Evolutionary conservation across 1,140 invertebrate species (phyloP), one percentile per base, ranked within the genome.

Genomic region (Lanistes nyassanus): DNA sequence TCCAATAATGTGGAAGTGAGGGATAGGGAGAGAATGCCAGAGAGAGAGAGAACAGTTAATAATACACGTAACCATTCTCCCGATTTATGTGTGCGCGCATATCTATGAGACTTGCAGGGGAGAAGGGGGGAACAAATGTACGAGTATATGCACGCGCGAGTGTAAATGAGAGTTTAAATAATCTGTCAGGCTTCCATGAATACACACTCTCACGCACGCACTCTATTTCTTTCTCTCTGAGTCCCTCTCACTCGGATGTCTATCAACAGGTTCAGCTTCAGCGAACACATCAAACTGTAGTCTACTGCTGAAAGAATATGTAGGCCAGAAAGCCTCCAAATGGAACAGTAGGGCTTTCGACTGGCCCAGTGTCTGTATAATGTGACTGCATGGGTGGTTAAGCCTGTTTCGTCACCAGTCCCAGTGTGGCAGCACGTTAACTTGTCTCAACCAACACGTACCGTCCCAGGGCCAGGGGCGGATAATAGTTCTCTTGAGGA

Each of bases 171-270:
- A 4, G n/a, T 9, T 39, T 31, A n/a, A 34, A 2, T 34, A 23
- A 36, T 26, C 62, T 7, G 29, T 26, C 19, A 9, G 29, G 21
- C 62, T 26, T 36, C 13, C 34, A 23, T 7, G 37, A 13, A 65
- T 29, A 65, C 62, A 65, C 62, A 60, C 56, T 26, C 56, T 26
- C 56, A 60, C 56, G 31, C 56, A 60, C 56, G 31, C 56, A 60
- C 56, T 9, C 58, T 23, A 23, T 60, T 31, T 60, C 58, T 60
- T 6, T 60, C 58, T 60, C 7, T 60, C 58, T 60, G 0, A 29
- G 11, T 62, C 23, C n/a, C 7, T 13, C 26, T 64, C 13, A 36
- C 26, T 31, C 0, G 58, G 58, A 62, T 11, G n/a, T 62, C 31
- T 62, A 7, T 62, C 51, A 53, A 53, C 23, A 53, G 23, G 23